phyloP scores from a whole-genome alignment of 2,113 vertebrate genomes.

The Melanostigma gelatinosum region DNA sequence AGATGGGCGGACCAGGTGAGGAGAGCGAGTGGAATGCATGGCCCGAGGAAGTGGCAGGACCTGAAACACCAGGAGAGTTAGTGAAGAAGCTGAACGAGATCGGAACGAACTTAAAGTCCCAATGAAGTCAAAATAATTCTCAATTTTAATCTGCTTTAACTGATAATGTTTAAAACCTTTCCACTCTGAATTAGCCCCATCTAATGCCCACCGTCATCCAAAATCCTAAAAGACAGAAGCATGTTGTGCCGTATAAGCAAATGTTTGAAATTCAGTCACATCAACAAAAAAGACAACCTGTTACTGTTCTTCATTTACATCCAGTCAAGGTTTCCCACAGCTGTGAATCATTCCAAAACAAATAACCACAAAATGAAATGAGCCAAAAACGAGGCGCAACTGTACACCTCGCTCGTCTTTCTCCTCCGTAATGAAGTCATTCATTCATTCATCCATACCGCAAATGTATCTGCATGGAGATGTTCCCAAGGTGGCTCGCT shows the following conservation, averaged over 20 bases:
- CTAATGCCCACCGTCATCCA: not conserved
- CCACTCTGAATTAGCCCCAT: constrained; percentile 13
- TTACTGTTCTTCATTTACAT: not conserved
- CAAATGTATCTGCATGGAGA: constrained; percentile 34
- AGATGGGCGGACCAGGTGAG: not conserved
- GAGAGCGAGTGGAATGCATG: not conserved
- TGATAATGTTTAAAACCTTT: no score
- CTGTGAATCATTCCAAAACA: constrained; percentile 30
- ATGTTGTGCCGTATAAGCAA: not conserved
- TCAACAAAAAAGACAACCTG: not conserved
- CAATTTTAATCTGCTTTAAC: no score
- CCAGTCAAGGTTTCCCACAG: not conserved
- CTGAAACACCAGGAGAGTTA: not conserved
- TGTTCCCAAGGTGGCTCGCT: constrained; percentile 23
- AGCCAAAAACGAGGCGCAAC: constrained; percentile 40
- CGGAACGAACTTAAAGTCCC: not conserved
- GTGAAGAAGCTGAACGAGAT: not conserved
- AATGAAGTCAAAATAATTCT: no score
- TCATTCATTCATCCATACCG: constrained; percentile 10
- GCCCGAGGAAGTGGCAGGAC: not conserved
- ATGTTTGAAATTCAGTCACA: not conserved
- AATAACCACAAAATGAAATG: constrained; percentile 35
- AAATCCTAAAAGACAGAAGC: not conserved
- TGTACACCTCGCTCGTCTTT: not conserved
- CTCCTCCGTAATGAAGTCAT: constrained; percentile 4